phyloP scores from a whole-genome alignment of 2,113 vertebrate species.

The Sciurus niger region DNA sequence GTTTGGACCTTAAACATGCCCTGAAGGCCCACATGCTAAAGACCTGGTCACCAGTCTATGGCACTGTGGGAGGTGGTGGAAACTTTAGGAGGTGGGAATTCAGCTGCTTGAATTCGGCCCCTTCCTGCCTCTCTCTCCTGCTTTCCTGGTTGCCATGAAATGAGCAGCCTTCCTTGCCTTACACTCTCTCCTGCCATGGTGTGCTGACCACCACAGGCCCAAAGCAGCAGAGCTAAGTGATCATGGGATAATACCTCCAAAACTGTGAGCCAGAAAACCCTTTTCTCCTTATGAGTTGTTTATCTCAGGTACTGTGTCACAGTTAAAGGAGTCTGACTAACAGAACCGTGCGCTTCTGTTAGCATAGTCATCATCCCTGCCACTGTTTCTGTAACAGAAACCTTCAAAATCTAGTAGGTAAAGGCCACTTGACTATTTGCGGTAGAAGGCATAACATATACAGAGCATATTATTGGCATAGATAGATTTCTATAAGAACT shows the following conservation, averaged over 20 bases:
- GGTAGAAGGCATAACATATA: neutral
- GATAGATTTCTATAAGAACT: slow-evolving; percentile 40
- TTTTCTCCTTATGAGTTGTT: neutral
- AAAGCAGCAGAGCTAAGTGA: neutral
- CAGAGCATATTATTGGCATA: neutral
- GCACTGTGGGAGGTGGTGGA: neutral
- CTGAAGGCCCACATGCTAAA: neutral
- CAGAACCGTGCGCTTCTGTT: neutral
- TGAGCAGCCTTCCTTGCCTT: neutral
- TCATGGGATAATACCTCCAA: neutral
- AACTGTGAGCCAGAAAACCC: neutral
- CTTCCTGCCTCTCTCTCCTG: neutral
- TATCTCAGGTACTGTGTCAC: neutral
- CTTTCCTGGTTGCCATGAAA: neutral
- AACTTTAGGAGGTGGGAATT: neutral
- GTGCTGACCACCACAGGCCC: neutral
- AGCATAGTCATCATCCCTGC: neutral
- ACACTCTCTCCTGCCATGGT: no score
- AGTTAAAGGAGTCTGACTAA: neutral
- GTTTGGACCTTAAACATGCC: neutral
- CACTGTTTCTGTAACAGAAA: neutral
- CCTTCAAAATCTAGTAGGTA: neutral
- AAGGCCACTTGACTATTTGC: neutral
- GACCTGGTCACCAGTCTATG: no score
- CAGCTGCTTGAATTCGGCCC: neutral